Evolutionary conservation across 2,113 vertebrate species (phyloP).

Genomic region (Misgurnus mizolepis): DNA sequence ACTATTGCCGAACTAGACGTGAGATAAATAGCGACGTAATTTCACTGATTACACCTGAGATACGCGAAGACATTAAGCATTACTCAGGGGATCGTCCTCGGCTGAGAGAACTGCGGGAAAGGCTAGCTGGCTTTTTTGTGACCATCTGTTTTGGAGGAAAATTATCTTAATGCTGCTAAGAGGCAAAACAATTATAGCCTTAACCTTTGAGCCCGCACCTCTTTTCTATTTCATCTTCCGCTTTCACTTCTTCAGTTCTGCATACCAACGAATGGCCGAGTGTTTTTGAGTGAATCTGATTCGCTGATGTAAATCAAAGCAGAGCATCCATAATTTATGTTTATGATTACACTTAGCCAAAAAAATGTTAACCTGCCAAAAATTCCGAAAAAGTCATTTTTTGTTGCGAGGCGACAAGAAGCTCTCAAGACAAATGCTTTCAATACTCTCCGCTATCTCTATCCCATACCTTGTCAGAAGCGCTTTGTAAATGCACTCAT

Average conservation of each 20-base stretch:
- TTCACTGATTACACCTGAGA: constrained; percentile 77
- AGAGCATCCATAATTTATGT: not conserved
- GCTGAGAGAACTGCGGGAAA: constrained; percentile 72
- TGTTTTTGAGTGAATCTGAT: constrained; percentile 2
- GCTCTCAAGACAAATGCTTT: constrained; percentile 29
- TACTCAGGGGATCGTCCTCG: constrained; percentile 72
- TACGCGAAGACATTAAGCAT: constrained; percentile 74
- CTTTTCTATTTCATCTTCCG: constrained; percentile 25
- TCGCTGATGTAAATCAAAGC: not conserved
- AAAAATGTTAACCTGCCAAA: not conserved
- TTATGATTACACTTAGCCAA: not conserved
- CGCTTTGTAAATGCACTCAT: constrained; percentile 41
- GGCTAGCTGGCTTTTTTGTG: constrained; percentile 62
- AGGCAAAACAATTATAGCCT: constrained; percentile 71
- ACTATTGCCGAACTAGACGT: constrained; percentile 72
- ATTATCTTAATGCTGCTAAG: constrained; percentile 65
- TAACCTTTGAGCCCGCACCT: constrained; percentile 60
- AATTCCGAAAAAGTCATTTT: not conserved
- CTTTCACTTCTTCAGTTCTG: constrained; percentile 2
- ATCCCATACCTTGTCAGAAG: constrained; percentile 41
- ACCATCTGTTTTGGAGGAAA: constrained; percentile 83
- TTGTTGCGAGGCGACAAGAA: constrained; percentile 1
- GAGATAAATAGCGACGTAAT: constrained; percentile 80
- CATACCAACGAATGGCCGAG: not conserved
- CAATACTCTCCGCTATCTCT: constrained; percentile 18